Conservation (phyloP, 1,140 invertebrate genomes). For the Tetramorium simillimum region DNA sequence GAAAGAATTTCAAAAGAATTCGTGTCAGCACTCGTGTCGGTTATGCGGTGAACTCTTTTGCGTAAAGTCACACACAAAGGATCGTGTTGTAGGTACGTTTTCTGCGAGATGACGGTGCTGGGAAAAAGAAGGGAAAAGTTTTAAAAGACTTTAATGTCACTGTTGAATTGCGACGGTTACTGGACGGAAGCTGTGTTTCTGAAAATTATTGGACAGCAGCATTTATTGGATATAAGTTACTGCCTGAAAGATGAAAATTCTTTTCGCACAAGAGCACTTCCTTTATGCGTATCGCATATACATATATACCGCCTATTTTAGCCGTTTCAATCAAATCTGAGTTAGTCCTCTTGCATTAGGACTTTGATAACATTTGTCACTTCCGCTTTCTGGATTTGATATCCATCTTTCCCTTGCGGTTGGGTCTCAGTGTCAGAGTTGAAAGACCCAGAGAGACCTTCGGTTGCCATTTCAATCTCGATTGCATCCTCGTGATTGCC, state of each 20-base stretch:
- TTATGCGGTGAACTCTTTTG: background rate
- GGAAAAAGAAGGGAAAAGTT: slow-evolving; percentile 18
- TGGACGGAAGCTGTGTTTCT: background rate
- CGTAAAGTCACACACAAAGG: background rate
- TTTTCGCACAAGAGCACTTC: background rate
- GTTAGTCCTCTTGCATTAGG: background rate
- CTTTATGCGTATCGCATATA: background rate
- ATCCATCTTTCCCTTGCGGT: slow-evolving; percentile 9
- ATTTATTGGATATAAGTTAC: background rate
- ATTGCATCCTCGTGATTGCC: slow-evolving; percentile 62
- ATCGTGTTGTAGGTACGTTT: background rate
- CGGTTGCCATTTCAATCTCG: slow-evolving; percentile 69
- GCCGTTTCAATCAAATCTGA: background rate
- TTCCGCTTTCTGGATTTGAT: slow-evolving; percentile 26
- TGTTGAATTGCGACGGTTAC: slow-evolving; percentile 26
- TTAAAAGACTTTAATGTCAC: slow-evolving; percentile 12
- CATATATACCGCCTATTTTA: too few relatives aligned
- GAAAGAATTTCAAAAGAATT: background rate
- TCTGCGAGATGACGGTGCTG: background rate
- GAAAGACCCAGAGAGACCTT: slow-evolving; percentile 21
- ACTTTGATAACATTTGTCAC: slow-evolving; percentile 16
- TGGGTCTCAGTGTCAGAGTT: slow-evolving; percentile 20
- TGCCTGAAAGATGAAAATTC: background rate
- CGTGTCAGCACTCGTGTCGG: background rate
- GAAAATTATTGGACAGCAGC: slow-evolving; percentile 27